Base-by-base conservation (phyloP, 1,140 invertebrate species). In the Ceratoteleas bidentatus region DNA sequence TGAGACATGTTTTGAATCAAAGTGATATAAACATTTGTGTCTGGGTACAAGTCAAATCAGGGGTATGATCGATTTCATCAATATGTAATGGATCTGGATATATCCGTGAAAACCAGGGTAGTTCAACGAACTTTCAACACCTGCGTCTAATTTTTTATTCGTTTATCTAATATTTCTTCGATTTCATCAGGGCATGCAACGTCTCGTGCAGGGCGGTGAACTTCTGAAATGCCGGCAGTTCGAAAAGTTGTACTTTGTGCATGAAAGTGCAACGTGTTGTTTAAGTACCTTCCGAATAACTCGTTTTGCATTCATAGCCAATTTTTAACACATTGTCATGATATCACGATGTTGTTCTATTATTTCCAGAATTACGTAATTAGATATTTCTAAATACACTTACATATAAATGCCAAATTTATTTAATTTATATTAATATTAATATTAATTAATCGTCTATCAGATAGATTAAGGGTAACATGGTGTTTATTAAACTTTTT, bases 111-210 rank as follows among this genome's bases (percentile, higher is more conserved):
- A 40, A 8, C 7, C 1, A 69, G 49, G 36, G 56, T 69, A 58
- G 65, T 64, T 78, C 57, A 78, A 70, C 52, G 45, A 78, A 70
- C 54, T 68, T 62, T 64, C 38, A 70, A 53, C 66, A 76, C 65
- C 57, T 75, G 47, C 65, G 40, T 32, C 38, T 60, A 53, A 3
- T 11, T 16, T 36, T 61, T 50, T 10, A 16, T 50, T 56, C 66
- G 33, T 58, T 70, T 52, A 68, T 70, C 66, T 70, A 52, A 66
- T 60, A 60, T 60, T 66, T 68, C 62, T 58, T 68, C 73, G 62
- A 57, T 66, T 74, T 74, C 53, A 16, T 45, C n/a, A n/a, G 34
- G 14, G 57, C 68, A 72, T 72, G 57, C 68, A 62, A 72, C 50
- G 68, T 72, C 57, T 61, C 57, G 68, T 72, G 57, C 15, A 45